These are phyloP conservation scores for Conomelus anceps DNA, from an alignment of 2,888 invertebrate genomes.

Conservation along the genomic window DNA sequence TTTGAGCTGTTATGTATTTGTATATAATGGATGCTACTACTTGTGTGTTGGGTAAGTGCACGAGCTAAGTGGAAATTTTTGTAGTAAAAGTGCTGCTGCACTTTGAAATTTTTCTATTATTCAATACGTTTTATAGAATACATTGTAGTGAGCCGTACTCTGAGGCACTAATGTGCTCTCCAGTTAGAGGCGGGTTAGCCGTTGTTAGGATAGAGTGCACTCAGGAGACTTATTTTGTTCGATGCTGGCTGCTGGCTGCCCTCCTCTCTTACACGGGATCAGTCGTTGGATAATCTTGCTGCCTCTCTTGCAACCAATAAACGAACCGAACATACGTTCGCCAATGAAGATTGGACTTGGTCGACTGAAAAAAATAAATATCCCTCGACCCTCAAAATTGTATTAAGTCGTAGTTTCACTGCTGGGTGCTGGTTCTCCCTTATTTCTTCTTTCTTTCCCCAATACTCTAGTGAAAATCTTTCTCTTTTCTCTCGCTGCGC, in stretches of 20 bases:
- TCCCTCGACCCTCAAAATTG: neutral
- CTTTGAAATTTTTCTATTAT: neutral
- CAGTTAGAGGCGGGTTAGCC: neutral
- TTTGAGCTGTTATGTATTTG: too few relatives aligned
- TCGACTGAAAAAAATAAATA: neutral
- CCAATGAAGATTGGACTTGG: neutral
- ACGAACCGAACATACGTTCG: neutral
- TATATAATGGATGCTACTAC: neutral
- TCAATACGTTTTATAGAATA: neutral
- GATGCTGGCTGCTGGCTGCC: neutral
- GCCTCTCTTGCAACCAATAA: neutral
- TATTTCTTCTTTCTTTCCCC: neutral
- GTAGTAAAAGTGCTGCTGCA: neutral
- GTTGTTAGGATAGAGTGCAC: neutral
- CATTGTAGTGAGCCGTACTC: neutral
- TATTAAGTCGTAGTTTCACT: neutral
- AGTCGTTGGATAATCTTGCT: neutral
- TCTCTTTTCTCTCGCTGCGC: neutral
- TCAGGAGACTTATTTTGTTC: neutral
- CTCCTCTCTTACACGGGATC: neutral
- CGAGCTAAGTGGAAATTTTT: neutral
- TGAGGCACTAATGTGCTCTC: neutral
- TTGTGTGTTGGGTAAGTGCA: neutral
- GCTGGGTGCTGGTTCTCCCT: neutral
- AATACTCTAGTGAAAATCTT: neutral